These are phyloP conservation scores for Salarias fasciatus DNA, from an alignment of 2,797 vertebrate species.

Conservation along the genomic window DNA sequence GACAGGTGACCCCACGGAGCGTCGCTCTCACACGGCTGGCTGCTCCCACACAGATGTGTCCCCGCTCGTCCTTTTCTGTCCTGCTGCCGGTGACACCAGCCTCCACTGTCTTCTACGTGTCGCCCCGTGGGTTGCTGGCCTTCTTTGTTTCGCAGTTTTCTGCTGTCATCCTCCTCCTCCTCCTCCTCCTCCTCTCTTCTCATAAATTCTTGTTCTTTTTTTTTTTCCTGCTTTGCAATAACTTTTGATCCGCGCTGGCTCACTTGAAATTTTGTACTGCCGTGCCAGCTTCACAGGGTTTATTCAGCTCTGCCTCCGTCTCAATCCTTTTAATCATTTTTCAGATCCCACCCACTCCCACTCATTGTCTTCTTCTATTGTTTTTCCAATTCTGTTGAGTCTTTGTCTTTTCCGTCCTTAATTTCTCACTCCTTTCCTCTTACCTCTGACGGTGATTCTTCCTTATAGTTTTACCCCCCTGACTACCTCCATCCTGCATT, in stretches of 20 bases:
- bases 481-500: no score
- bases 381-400: constrained; percentile 30
- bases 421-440: no score
- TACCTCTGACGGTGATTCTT: no score
- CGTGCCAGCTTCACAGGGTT: constrained; percentile 36
- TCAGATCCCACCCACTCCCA: constrained; percentile 45
- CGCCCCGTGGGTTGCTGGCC: constrained; percentile 46
- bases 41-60: constrained; percentile 77
- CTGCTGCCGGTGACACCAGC: constrained; percentile 47
- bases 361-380: constrained; percentile 40
- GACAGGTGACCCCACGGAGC: constrained; percentile 75
- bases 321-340: constrained; percentile 57
- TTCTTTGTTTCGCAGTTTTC: constrained; percentile 38
- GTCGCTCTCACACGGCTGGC: constrained; percentile 70
- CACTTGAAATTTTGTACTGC: constrained; percentile 33
- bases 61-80: constrained; percentile 76
- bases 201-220: not conserved
- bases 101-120: constrained; percentile 54
- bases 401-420: constrained; percentile 4
- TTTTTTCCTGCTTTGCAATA: constrained; percentile 14
- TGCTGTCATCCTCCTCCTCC: constrained; percentile 42
- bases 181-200: no score
- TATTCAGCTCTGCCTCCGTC: constrained; percentile 25
- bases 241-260: constrained; percentile 49
- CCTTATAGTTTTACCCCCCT: no score